Base-by-base conservation (phyloP, 2,888 invertebrate species). In the Argyresthia goedartella region DNA sequence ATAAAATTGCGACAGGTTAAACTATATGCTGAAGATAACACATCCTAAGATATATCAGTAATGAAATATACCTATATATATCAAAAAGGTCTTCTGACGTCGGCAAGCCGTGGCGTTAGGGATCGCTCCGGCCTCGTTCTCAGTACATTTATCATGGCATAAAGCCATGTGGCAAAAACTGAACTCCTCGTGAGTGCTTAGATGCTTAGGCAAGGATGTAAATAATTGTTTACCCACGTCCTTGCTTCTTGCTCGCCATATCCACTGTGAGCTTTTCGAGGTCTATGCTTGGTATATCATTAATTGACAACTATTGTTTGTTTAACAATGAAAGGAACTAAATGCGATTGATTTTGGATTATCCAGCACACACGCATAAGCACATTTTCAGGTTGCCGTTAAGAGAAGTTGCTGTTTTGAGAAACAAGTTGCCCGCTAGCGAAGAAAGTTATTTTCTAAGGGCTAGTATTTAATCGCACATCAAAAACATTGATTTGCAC, bases 131-230 rank as follows among this genome's bases (percentile, higher is more conserved):
- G 16, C 49, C 49, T 49, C 49, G 36, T 11, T 14, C 49, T 15
- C 10, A 25, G 25, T 35, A 9, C 49, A 49, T 49, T 49, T 36
- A 49, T 49, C 49, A 49, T 36, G 39, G 36, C 49, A 39, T 39
- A 36, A 49, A 49, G 49, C 49, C 39, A 49, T 49, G 49, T 16
- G 49, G 49, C 49, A 49, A 49, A 49, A 49, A 49, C 49, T 49
- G 49, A 36, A 49, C 49, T 16, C 13, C 46, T n/a, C 8, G 3
- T n/a, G 47, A 6, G 13, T 8, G 8, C 15, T 15, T 16, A 44
- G 16, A 9, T 8, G 6, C 8, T 9, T 16, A 16, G 16, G 16
- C 9, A 15, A 44, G 44, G 16, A 9, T 13, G 25, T 16, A 16
- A 33, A 25, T 16, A 10, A 46, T 33, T 46, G n/a, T 16, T 46